These are phyloP conservation scores for Griposia aprilina DNA, from an alignment of 2,888 invertebrate species.

Conservation along the genomic window DNA sequence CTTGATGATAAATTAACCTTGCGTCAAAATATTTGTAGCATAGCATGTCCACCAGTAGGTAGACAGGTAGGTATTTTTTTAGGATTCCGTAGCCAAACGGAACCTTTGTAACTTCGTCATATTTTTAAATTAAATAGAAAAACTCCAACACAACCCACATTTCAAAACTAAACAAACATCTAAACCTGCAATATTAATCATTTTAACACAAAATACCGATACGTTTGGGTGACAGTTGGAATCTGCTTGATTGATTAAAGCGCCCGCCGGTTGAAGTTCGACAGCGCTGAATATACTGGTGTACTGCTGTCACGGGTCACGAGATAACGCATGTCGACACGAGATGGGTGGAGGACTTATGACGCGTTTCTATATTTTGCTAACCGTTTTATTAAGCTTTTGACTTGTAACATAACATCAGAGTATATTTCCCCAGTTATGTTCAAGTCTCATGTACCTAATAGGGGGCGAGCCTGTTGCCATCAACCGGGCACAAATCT, in stretches of 20 bases:
- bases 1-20: too few species aligned
- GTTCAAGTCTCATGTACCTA: too few species aligned
- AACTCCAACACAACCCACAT: neutral
- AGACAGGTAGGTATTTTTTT: neutral
- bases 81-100: neutral
- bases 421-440: too few species aligned
- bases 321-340: constrained; percentile 54
- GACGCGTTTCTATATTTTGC: constrained; percentile 20
- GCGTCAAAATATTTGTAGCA: neutral
- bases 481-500: too few species aligned
- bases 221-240: constrained; percentile 62
- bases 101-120: too few species aligned
- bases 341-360: constrained; percentile 15
- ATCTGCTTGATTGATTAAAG: constrained; percentile 66
- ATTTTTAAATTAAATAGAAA: neutral
- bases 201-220: constrained; percentile 65
- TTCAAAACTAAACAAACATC: constrained; percentile 38
- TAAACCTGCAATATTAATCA: constrained; percentile 62
- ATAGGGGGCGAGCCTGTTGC: too few species aligned
- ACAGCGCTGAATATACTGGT: constrained; percentile 60
- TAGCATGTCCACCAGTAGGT: neutral
- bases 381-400: neutral
- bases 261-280: constrained; percentile 48
- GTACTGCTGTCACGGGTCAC: constrained; percentile 47
- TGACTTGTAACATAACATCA: neutral